Conservation (phyloP, 2,797 vertebrate genomes). For the Characodon lateralis region DNA sequence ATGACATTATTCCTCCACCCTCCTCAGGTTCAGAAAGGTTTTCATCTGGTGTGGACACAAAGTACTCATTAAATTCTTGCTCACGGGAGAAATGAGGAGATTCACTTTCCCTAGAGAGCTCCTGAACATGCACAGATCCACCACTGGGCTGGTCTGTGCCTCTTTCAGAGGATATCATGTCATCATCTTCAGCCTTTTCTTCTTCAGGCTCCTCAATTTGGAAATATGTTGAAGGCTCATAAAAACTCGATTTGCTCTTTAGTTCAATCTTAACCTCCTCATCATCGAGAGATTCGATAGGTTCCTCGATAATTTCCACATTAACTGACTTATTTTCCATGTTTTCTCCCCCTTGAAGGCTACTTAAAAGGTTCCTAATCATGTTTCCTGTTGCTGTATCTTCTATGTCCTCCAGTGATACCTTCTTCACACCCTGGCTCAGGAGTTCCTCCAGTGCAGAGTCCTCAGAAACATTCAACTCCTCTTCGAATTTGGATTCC, state of each 20-base stretch:
- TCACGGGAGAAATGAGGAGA: constrained; percentile 68
- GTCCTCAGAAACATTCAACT: constrained; percentile 82
- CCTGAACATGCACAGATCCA: constrained; percentile 79
- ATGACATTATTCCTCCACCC: constrained; percentile 83
- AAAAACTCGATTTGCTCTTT: constrained; percentile 68
- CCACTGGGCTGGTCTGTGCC: constrained; percentile 53
- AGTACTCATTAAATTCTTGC: constrained; percentile 87
- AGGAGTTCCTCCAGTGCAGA: constrained; percentile 79
- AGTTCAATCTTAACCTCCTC: constrained; percentile 74
- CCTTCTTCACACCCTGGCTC: constrained; percentile 80
- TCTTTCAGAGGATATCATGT: constrained; percentile 24
- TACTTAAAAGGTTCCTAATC: constrained; percentile 86
- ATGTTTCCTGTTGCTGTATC: constrained; percentile 82
- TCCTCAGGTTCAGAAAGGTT: constrained; percentile 79
- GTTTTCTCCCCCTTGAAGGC: constrained; percentile 78
- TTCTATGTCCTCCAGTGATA: constrained; percentile 81
- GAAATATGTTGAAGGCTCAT: constrained; percentile 79
- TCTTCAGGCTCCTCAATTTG: constrained; percentile 86
- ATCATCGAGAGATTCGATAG: constrained; percentile 76
- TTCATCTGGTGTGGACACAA: constrained; percentile 94
- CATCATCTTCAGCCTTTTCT: constrained; percentile 45
- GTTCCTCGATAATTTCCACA: constrained; percentile 91
- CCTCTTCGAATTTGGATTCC: constrained; percentile 88
- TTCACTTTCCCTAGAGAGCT: constrained; percentile 72
- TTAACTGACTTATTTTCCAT: constrained; percentile 84